phyloP scores from a whole-genome alignment of 2,888 invertebrate genomes.

The Corythucha ciliata region DNA sequence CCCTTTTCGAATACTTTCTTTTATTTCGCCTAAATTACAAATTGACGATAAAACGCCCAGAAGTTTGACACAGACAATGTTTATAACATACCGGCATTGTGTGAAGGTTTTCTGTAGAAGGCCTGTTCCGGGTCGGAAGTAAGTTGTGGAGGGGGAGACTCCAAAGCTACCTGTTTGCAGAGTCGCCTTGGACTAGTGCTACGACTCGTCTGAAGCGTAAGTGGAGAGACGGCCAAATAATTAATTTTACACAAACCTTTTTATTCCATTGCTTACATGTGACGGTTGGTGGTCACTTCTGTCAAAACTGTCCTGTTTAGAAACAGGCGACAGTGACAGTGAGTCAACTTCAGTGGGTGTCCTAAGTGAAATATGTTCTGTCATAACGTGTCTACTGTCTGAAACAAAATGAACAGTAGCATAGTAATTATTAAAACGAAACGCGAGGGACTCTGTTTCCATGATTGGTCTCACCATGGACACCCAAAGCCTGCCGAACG shows the following conservation, averaged over 20 bases:
- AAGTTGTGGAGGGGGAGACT: constrained; percentile 50
- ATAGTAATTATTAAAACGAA: constrained; percentile 3
- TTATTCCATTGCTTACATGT: constrained; percentile 26
- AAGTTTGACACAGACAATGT: too few relatives aligned
- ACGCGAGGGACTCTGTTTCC: background rate
- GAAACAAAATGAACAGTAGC: background rate
- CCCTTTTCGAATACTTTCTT: constrained; percentile 27
- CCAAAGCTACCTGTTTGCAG: constrained; percentile 60
- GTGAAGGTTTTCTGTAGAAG: constrained; percentile 30
- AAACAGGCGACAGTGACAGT: constrained; percentile 32
- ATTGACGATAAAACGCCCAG: too few relatives aligned
- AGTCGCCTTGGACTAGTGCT: constrained; percentile 55
- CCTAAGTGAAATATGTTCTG: constrained; percentile 30
- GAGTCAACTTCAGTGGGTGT: constrained; percentile 35
- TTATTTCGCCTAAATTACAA: constrained; percentile 26
- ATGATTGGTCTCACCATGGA: constrained; percentile 45
- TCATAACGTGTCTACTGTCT: constrained; percentile 26
- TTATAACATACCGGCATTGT: constrained; percentile 26
- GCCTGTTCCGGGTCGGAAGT: constrained; percentile 31
- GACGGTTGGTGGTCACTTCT: constrained; percentile 40
- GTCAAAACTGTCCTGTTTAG: constrained; percentile 45
- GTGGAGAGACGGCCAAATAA: background rate
- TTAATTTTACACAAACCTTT: constrained; percentile 1
- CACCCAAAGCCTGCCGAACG: constrained; percentile 61
- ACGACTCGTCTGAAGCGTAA: constrained; percentile 39